Percentiles rank a stretch among this genome's conserved stretches.
Evolutionary conservation across 2,888 invertebrate species (phyloP).

Genomic region (Drosophila algonquin): DNA sequence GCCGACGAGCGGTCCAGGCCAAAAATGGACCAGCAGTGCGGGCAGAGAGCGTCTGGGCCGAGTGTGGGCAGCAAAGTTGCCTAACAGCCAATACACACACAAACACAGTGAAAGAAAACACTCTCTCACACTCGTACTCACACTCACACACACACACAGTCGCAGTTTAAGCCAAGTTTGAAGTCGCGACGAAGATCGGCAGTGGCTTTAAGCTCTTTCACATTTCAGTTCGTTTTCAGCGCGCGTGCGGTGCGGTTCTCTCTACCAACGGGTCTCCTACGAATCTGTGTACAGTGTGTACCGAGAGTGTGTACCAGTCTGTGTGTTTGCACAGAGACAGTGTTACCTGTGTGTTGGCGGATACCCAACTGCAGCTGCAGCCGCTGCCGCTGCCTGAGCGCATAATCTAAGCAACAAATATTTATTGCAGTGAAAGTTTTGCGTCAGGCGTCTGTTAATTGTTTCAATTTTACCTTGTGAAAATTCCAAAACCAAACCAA

Average conservation of each 20-base stretch:
- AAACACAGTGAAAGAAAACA: conserved; percentile 6
- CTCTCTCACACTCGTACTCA: background rate
- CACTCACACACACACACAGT: conserved; percentile 39
- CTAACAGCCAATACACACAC: conserved; percentile 64
- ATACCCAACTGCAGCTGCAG: background rate
- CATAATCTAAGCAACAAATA: conserved; percentile 1
- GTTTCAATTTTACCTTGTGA: conserved; percentile 69
- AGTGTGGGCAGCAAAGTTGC: conserved; percentile 79
- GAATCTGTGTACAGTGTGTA: conserved; percentile 26
- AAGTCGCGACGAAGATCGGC: conserved; percentile 44
- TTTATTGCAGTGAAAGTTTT: conserved; percentile 66
- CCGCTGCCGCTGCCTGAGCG: background rate
- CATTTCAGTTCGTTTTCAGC: conserved; percentile 78
- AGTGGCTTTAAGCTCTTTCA: conserved; percentile 44
- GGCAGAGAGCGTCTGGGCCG: conserved; percentile 50
- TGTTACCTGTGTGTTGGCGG: conserved; percentile 3
- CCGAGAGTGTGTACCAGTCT: conserved; percentile 20
- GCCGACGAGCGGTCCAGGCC: conserved; percentile 68
- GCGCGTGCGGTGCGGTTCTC: conserved; percentile 81
- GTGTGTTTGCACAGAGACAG: conserved; percentile 7
- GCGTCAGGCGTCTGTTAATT: conserved; percentile 29
- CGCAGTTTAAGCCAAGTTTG: conserved; percentile 34
- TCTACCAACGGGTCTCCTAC: conserved; percentile 38
- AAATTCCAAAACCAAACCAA: conserved; percentile 56
- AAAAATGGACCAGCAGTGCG: conserved; percentile 74